Base-by-base conservation (phyloP, 2,888 invertebrate genomes). In the Lapara coniferarum region DNA sequence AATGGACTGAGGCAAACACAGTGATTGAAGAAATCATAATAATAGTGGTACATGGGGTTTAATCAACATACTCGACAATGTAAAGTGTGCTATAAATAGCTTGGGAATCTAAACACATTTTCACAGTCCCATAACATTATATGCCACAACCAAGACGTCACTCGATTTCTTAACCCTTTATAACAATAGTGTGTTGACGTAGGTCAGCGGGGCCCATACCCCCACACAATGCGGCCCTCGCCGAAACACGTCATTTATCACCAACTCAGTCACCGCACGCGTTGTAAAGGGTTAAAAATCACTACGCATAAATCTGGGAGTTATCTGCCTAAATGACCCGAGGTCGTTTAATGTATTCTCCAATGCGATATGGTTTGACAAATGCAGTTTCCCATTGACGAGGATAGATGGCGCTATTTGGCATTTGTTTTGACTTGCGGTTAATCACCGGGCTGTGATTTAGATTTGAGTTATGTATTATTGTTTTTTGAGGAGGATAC, bases 251-350 rank as follows among this genome's bases (percentile, higher is more conserved):
- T 80, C 77, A 85, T 86, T 83, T 81, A 85, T 87, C 83, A 69
- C 56, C 14, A 55, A 52, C 51, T 49, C 66, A 85, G 84, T 80
- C 81, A 79, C 79, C 85, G 84, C 80, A 81, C 81, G 81, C 81
- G 80, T 81, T 83, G 82, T 84, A 86, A 87, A 87, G 89, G 90
- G 91, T 92, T 92, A 92, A 92, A 92, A 92, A 92, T 92, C 88
- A 89, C 89, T 89, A 82, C 84, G 83, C 88, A 92, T 92, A 90
- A 91, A 92, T 92, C 86, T 82, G 72, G 71, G 74, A 83, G 88
- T 88, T 92, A 91, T 92, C 91, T 85, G 85, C 78, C 85, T 86
- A 89, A 89, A 90, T 88, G 86, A 89, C 89, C 87, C 81, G 82
- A 81, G 83, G 87, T 81, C 74, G 78, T 79, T 77, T 83, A 49